Conservation (phyloP, 2,113 vertebrate species). For the Lasiurus cinereus region DNA sequence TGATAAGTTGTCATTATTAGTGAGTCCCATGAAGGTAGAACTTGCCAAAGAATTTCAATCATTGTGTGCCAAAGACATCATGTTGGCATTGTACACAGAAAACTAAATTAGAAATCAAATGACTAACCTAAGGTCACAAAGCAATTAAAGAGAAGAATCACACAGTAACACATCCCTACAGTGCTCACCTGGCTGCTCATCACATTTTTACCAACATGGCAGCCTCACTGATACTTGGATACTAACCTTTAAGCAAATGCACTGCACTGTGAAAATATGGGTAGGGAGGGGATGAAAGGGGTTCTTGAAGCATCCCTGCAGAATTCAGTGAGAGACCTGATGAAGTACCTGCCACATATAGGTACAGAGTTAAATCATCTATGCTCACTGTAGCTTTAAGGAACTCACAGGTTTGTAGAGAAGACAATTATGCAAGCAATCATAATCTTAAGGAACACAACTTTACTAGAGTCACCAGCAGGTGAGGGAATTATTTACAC, state of each 20-base stretch:
- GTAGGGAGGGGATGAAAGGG: neutral
- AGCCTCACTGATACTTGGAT: neutral
- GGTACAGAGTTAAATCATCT: neutral
- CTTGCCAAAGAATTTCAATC: neutral
- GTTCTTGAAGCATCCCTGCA: neutral
- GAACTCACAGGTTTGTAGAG: neutral
- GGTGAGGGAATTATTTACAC: neutral
- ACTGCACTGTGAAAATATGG: neutral
- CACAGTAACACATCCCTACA: neutral
- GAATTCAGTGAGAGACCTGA: neutral
- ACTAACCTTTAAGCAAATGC: neutral
- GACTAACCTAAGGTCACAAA: neutral
- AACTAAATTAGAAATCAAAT: neutral
- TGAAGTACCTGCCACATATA: neutral
- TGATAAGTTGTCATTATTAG: neutral
- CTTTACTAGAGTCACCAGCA: neutral
- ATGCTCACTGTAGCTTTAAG: neutral
- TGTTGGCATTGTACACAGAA: neutral
- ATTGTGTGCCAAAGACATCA: neutral
- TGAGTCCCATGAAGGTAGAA: neutral
- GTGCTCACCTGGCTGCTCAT: neutral
- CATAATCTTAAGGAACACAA: neutral
- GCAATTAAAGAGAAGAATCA: neutral
- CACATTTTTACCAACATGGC: neutral
- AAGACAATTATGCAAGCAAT: neutral